Conservation (phyloP, 2,888 invertebrate genomes). For the Aleiodes testaceus region DNA sequence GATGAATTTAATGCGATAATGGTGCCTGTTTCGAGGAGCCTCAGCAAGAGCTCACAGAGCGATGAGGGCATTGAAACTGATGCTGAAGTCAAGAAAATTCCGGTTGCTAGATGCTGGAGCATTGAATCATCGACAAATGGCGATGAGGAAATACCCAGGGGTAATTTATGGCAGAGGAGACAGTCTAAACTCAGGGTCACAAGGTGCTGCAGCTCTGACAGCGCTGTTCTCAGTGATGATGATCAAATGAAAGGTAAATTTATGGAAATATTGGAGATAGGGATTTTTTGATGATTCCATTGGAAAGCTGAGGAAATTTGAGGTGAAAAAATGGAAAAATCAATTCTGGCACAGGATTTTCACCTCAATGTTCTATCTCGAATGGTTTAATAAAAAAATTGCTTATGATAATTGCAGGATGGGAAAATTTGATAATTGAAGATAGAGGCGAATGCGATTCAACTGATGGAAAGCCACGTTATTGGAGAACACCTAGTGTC, state of each 20-base stretch:
- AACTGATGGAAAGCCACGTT: constrained; percentile 71
- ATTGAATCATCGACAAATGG: constrained; percentile 76
- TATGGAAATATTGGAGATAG: neutral
- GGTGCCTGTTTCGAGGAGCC: constrained; percentile 57
- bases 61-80: constrained; percentile 70
- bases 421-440: constrained; percentile 59
- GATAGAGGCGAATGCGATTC: constrained; percentile 63
- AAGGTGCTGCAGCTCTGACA: constrained; percentile 75
- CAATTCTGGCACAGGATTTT: too few species aligned
- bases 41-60: constrained; percentile 65
- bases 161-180: constrained; percentile 50
- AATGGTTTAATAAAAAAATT: too few species aligned
- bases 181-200: constrained; percentile 65
- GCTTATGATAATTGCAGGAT: constrained; percentile 55
- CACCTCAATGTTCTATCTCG: too few species aligned
- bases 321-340: too few species aligned
- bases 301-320: neutral
- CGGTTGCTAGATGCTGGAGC: constrained; percentile 70
- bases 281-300: neutral
- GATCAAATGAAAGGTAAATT: constrained; percentile 69
- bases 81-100: constrained; percentile 54
- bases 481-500: constrained; percentile 88
- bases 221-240: constrained; percentile 75
- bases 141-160: constrained; percentile 65
- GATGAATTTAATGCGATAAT: constrained; percentile 63